Evolutionary conservation across 2,113 vertebrate species (phyloP).

Genomic region (Lutjanus erythropterus): DNA sequence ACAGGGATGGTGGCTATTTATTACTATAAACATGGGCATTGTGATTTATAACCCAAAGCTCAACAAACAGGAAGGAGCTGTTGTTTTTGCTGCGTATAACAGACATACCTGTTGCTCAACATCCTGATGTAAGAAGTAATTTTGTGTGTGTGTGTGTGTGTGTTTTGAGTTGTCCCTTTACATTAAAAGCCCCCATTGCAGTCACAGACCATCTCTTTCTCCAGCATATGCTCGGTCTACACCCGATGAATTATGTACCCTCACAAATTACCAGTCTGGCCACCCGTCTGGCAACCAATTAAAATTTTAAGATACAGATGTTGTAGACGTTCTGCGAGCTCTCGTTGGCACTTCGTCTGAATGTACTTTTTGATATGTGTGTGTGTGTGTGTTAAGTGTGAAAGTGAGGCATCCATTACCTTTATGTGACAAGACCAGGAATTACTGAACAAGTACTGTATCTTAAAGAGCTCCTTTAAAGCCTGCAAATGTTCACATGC

Average conservation of each 20-base stretch:
- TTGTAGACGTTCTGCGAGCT: conserved; percentile 63
- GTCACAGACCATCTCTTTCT: conserved; percentile 45
- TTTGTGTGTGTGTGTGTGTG: background rate
- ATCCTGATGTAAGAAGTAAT: background rate
- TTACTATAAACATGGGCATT: background rate
- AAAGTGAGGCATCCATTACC: conserved; percentile 48
- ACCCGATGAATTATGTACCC: conserved; percentile 79
- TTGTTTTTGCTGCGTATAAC: background rate
- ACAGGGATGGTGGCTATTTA: background rate
- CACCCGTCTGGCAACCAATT: conserved; percentile 72
- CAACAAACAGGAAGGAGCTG: background rate
- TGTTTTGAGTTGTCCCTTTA: conserved; percentile 39
- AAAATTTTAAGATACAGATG: conserved; percentile 82
- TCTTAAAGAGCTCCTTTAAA: conserved; percentile 28
- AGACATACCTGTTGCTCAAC: background rate
- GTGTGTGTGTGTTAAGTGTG: conserved; percentile 21
- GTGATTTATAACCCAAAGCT: background rate
- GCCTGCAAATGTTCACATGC: background rate
- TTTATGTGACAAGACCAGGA: conserved; percentile 58
- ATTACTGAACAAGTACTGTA: conserved; percentile 59
- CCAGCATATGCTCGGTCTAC: conserved; percentile 62
- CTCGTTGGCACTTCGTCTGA: conserved; percentile 65
- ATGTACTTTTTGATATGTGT: conserved; percentile 42
- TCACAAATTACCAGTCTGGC: conserved; percentile 77
- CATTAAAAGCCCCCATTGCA: conserved; percentile 46